A percentile compares a stretch with the other conserved stretches of the same genome.
Conservation (phyloP, 2,888 invertebrate species). For the Rapana venosa region DNA sequence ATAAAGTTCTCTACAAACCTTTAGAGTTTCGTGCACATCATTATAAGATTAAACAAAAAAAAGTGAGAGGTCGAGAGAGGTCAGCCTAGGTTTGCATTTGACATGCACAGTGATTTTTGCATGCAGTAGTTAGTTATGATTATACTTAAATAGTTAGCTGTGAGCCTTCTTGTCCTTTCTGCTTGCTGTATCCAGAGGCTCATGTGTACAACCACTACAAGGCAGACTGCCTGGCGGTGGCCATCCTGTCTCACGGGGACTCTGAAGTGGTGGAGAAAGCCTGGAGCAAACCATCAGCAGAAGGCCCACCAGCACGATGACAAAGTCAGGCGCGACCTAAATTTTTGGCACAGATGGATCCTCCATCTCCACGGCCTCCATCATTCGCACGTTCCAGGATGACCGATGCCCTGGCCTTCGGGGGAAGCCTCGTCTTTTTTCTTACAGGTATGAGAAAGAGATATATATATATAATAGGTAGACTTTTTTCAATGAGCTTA, state of each 20-base stretch:
- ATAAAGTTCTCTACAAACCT: too few relatives aligned
- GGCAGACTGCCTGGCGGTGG: conserved; percentile 89
- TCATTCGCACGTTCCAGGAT: conserved; percentile 83
- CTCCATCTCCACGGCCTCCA: conserved; percentile 52
- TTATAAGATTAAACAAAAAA: too few relatives aligned
- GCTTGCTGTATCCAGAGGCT: neutral
- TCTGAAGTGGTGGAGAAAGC: conserved; percentile 80
- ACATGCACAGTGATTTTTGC: too few relatives aligned
- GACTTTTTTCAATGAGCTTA: too few relatives aligned
- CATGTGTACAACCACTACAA: conserved; percentile 84
- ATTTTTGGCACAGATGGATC: conserved; percentile 59
- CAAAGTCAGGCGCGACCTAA: conserved; percentile 71
- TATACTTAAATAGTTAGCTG: too few relatives aligned
- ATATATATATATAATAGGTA: too few relatives aligned
- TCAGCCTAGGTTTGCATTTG: too few relatives aligned
- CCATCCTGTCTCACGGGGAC: conserved; percentile 93
- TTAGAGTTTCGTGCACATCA: too few relatives aligned
- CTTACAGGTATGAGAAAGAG: conserved; percentile 81
- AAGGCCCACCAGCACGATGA: conserved; percentile 84
- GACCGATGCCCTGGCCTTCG: conserved; percentile 88
- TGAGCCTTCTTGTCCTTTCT: neutral
- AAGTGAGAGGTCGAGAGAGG: too few relatives aligned
- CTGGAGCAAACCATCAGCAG: conserved; percentile 76
- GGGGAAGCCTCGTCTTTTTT: conserved; percentile 90
- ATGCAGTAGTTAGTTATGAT: too few relatives aligned